Conservation (phyloP, 2,888 invertebrate genomes). For the Hermaeophaga mercurialis region DNA sequence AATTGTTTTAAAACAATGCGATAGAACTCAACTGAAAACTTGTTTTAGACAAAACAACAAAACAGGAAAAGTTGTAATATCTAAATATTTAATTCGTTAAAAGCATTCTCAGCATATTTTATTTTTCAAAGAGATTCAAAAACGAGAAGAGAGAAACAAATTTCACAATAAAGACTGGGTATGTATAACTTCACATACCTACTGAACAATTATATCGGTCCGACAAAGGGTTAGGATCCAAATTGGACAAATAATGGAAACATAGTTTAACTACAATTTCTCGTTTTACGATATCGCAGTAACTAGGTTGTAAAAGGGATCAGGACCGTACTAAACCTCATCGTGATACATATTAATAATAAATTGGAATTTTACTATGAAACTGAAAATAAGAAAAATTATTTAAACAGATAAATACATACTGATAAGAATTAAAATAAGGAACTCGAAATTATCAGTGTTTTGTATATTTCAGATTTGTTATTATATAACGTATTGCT, state of each 20-base stretch:
- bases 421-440: not conserved
- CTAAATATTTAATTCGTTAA: no score
- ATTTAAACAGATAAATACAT: not conserved
- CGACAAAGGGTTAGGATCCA: conserved; percentile 27
- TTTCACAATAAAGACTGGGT: not conserved
- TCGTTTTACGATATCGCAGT: conserved; percentile 45
- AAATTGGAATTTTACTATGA: no score
- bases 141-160: not conserved
- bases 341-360: no score
- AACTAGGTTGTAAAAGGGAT: not conserved
- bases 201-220: conserved; percentile 24
- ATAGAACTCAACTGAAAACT: no score
- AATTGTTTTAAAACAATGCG: no score
- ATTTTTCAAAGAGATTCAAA: not conserved
- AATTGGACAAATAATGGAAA: conserved; percentile 37
- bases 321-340: not conserved
- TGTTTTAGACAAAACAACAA: not conserved
- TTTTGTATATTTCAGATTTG: no score
- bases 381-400: not conserved
- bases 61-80: no score
- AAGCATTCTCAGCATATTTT: not conserved
- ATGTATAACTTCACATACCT: conserved; percentile 8
- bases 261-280: conserved; percentile 44
- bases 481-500: no score
- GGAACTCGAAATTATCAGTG: no score